These are phyloP conservation scores for Catajapyx aquilonaris DNA, from an alignment of 1,140 invertebrate genomes.

Conservation along the genomic window DNA sequence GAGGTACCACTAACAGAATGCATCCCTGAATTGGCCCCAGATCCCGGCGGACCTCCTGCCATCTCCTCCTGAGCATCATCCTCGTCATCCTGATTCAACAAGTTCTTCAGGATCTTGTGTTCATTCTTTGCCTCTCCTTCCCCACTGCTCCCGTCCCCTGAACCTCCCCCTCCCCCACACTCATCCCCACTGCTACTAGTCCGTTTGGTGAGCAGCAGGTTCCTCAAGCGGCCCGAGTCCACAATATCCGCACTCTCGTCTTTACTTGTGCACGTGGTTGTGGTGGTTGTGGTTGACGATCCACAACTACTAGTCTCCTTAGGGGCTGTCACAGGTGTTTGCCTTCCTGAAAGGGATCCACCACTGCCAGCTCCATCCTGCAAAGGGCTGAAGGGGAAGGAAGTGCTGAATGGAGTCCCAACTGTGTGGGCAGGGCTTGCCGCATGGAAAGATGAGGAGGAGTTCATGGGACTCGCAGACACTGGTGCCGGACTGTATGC, in stretches of 20 bases:
- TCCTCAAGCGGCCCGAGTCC: constrained; percentile 40
- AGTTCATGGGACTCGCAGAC: no score
- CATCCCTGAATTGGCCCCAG: neutral
- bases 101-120: constrained; percentile 44
- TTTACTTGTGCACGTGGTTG: no score
- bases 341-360: no score
- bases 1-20: constrained; percentile 4
- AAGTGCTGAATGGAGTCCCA: constrained; percentile 25
- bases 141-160: constrained; percentile 11
- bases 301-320: no score
- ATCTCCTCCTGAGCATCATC: constrained; percentile 27
- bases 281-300: no score
- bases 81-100: constrained; percentile 64
- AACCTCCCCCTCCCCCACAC: constrained; percentile 20
- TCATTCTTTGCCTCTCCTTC: constrained; percentile 24
- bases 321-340: no score
- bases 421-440: constrained; percentile 21
- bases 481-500: constrained; percentile 24
- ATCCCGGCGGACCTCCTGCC: constrained; percentile 13
- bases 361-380: constrained; percentile 20
- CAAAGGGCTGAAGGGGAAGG: constrained; percentile 33
- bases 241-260: no score
- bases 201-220: constrained; percentile 35
- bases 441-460: constrained; percentile 21
- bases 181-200: constrained; percentile 16